phyloP scores from a whole-genome alignment of 2,797 vertebrate species.

The Fratercula arctica region DNA sequence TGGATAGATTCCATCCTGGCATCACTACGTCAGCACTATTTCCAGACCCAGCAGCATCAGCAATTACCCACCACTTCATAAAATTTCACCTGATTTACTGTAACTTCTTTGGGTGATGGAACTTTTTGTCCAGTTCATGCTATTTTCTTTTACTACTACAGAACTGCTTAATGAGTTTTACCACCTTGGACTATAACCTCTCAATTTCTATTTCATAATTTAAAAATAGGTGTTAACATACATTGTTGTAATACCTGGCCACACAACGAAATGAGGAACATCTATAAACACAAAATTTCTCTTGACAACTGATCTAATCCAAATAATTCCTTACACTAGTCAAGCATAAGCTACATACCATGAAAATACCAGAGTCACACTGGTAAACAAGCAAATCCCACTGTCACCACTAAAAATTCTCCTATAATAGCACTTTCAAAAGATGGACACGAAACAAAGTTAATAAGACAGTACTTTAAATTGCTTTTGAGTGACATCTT shows the following conservation, averaged over 20 bases:
- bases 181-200: not conserved
- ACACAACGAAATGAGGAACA: not conserved
- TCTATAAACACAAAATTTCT: not conserved
- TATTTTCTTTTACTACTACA: not conserved
- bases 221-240: not conserved
- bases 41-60: not conserved
- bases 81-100: not conserved
- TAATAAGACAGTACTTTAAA: conserved; percentile 86
- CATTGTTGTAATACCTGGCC: not conserved
- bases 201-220: not conserved
- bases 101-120: not conserved
- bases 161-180: not conserved
- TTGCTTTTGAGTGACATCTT: conserved; percentile 90
- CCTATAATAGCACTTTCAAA: not conserved
- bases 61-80: not conserved
- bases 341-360: not conserved
- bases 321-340: not conserved
- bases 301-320: not conserved
- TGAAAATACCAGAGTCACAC: not conserved
- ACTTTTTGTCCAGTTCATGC: not conserved
- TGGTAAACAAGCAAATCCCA: not conserved
- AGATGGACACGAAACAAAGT: not conserved
- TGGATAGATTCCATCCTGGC: not conserved
- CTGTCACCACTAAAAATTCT: not conserved
- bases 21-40: not conserved